Evolutionary conservation across 2,888 invertebrate species (phyloP).

Genomic region (Leptopilina drosophilae): DNA sequence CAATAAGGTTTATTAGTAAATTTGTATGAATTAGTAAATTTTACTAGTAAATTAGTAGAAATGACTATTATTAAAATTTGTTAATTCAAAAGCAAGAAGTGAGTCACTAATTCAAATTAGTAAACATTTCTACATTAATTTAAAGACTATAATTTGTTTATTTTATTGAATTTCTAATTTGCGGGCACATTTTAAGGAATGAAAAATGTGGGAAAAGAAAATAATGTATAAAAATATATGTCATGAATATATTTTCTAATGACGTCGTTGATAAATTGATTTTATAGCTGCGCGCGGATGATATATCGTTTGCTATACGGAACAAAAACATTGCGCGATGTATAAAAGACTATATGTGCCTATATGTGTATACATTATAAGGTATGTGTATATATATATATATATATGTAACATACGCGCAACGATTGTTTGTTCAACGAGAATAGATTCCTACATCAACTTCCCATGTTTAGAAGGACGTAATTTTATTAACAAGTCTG

Average conservation of each 20-base stretch:
- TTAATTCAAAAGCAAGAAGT: no score
- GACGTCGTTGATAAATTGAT: constrained; percentile 6
- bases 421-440: constrained; percentile 70
- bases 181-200: no score
- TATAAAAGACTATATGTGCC: not conserved
- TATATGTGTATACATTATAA: constrained; percentile 6
- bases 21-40: no score
- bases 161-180: no score
- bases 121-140: no score
- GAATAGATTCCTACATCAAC: constrained; percentile 74
- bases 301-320: not conserved
- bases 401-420: constrained; percentile 48
- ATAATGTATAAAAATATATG: no score
- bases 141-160: no score
- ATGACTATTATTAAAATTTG: no score
- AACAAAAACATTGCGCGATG: constrained; percentile 9
- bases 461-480: constrained; percentile 71
- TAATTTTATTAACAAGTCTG: constrained; percentile 46
- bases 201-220: no score
- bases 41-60: no score
- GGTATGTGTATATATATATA: constrained; percentile 35
- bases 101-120: no score
- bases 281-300: not conserved
- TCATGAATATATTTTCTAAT: not conserved
- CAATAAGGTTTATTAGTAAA: no score